Base-by-base conservation (phyloP, 2,888 invertebrate species). In the Eilema sororculum region DNA sequence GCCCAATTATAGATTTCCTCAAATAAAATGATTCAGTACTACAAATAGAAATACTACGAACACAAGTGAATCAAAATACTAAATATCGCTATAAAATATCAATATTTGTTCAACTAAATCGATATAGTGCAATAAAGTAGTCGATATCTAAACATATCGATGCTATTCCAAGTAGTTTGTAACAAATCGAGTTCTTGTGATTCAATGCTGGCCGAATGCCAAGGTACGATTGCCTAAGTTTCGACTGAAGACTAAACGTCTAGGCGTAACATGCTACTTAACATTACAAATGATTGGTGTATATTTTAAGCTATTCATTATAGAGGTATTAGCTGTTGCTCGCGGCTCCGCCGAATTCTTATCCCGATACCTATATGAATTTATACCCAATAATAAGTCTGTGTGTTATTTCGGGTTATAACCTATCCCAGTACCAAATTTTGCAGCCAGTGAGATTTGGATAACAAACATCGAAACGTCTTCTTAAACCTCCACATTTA, bases 101-200 rank as follows among this genome's bases (percentile, higher is more conserved):
- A 24, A n/a, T 80, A 64, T 73, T 82, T 78, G 72, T 69, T 66
- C 70, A 74, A 74, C 73, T 74, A 75, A 77, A 83, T 82, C 76
- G 71, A 68, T 70, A 66, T 62, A 68, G 73, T 69, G 75, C 67
- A 78, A 82, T 85, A 82, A 84, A 85, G 72, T 77, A 71, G 65
- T 72, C 74, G 74, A 74, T 75, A 77, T 72, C 37, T 68, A 72
- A 83, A 79, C 79, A 80, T 69, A 62, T 74, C 74, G 70, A 52
- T 60, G 37, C 30, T 22, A 75, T 76, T 81, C 70, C 65, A 69
- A 72, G 68, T 64, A 56, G 30, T 52, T 56, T 61, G 41, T 57
- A 62, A 33, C 33, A 25, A 62, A 68, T 62, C 52, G 52, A 68
- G 56, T 68, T 16, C 25, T 61, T 30, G 52, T 68, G 67, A 62